These are phyloP conservation scores for Cryptocheilus praepositus DNA, from an alignment of 2,888 invertebrate species.

Conservation along the genomic window DNA sequence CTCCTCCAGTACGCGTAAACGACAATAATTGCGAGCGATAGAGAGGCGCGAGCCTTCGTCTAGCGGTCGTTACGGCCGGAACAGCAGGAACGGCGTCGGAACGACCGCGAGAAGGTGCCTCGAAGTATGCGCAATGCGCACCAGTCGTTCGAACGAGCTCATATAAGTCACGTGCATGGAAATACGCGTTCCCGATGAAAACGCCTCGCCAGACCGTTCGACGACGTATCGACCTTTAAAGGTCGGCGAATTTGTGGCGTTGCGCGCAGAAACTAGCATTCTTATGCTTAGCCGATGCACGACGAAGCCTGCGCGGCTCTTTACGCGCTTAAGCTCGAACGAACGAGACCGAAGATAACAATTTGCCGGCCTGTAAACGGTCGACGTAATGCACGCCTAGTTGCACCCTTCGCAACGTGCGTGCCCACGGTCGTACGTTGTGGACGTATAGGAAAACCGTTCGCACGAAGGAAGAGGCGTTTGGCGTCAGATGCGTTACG, in stretches of 20 bases:
- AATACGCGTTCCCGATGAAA: too few species aligned
- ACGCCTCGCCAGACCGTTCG: too few species aligned
- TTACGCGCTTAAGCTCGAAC: not conserved
- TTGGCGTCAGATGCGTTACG: constrained; percentile 68
- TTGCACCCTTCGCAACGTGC: constrained; percentile 28
- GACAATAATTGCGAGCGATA: constrained; percentile 66
- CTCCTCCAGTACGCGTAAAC: constrained; percentile 58
- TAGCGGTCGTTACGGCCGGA: constrained; percentile 53
- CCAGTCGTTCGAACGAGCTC: too few species aligned
- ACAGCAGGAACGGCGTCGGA: constrained; percentile 32
- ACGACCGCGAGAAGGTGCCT: constrained; percentile 18
- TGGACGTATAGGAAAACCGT: constrained; percentile 4
- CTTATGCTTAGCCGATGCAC: too few species aligned
- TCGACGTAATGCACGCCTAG: constrained; percentile 40
- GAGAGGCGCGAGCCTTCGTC: constrained; percentile 31
- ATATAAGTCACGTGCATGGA: too few species aligned
- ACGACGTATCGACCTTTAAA: too few species aligned
- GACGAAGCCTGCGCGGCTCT: not conserved
- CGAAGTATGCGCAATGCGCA: not conserved
- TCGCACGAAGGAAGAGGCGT: constrained; percentile 22
- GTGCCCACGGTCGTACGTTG: constrained; percentile 15
- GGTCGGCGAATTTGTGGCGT: too few species aligned
- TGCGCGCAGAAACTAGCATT: too few species aligned
- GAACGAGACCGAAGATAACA: not conserved
- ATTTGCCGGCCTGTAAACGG: not conserved